These are phyloP conservation scores for Drosophila erecta DNA, from an alignment of 1,140 invertebrate species.

Conservation along the genomic window DNA sequence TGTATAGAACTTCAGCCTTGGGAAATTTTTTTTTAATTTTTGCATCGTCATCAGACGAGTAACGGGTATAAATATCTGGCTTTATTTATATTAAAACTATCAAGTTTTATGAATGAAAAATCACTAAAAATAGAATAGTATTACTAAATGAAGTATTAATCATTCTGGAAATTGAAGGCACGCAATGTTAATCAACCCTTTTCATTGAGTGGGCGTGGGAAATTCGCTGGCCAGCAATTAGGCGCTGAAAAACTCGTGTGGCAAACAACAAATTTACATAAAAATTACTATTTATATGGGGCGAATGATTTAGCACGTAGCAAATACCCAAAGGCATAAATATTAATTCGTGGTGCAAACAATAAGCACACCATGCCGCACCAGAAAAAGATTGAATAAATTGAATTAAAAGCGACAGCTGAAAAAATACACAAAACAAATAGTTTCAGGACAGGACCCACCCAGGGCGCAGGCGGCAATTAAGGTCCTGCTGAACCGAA, in stretches of 20 bases:
- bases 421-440: conserved; percentile 32
- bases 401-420: conserved; percentile 41
- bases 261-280: conserved; percentile 42
- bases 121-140: too few species aligned
- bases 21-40: too few species aligned
- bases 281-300: conserved; percentile 39
- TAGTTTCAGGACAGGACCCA: conserved; percentile 22
- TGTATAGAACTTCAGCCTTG: too few species aligned
- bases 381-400: conserved; percentile 24
- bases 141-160: too few species aligned
- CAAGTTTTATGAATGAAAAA: too few species aligned
- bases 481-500: conserved; percentile 28
- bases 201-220: conserved; percentile 12
- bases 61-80: too few species aligned
- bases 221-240: conserved; percentile 30
- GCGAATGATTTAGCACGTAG: conserved; percentile 22
- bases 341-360: conserved; percentile 43
- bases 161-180: neutral
- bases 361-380: conserved; percentile 25
- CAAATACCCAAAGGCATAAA: conserved; percentile 36
- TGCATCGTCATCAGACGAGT: too few species aligned
- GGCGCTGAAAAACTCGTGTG: conserved; percentile 37
- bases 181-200: conserved; percentile 4
- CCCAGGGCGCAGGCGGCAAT: conserved; percentile 33
- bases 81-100: neutral